Conservation (phyloP, 2,888 invertebrate species). For the Melieria omissa region DNA sequence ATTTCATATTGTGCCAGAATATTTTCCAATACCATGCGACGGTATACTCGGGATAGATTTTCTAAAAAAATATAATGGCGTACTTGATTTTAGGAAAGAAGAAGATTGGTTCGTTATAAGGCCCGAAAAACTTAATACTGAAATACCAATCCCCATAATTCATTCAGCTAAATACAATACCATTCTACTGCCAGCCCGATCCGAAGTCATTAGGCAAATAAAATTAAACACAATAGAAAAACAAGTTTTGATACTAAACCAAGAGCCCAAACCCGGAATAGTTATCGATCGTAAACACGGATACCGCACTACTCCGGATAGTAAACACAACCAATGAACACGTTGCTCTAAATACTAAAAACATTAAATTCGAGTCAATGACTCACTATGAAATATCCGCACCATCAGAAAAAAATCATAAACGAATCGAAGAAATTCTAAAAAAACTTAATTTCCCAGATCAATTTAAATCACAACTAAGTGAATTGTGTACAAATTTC, state of each 20-base stretch:
- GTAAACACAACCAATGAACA: constrained; percentile 18
- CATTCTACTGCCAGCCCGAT: constrained; percentile 15
- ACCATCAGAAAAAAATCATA: neutral
- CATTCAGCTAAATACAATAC: constrained; percentile 17
- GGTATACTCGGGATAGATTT: constrained; percentile 14
- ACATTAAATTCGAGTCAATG: constrained; percentile 7
- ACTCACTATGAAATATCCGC: constrained; percentile 20
- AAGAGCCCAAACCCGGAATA: neutral
- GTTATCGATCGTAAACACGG: constrained; percentile 1
- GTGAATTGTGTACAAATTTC: constrained; percentile 10
- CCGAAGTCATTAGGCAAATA: constrained; percentile 16
- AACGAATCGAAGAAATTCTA: constrained; percentile 1
- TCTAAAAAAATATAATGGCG: too few relatives aligned
- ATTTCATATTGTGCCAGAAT: constrained; percentile 23
- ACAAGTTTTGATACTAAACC: constrained; percentile 17
- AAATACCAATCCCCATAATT: constrained; percentile 5
- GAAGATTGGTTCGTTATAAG: constrained; percentile 18
- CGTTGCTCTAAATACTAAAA: neutral
- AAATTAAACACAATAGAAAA: constrained; percentile 10
- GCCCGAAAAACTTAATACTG: constrained; percentile 8
- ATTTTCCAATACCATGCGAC: constrained; percentile 27
- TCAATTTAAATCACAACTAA: constrained; percentile 10
- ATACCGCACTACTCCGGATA: constrained; percentile 20
- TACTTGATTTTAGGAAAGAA: constrained; percentile 20
- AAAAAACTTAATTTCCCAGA: constrained; percentile 4